Conservation (phyloP, 2,113 vertebrate species). For the Cheirogaleus medius region DNA sequence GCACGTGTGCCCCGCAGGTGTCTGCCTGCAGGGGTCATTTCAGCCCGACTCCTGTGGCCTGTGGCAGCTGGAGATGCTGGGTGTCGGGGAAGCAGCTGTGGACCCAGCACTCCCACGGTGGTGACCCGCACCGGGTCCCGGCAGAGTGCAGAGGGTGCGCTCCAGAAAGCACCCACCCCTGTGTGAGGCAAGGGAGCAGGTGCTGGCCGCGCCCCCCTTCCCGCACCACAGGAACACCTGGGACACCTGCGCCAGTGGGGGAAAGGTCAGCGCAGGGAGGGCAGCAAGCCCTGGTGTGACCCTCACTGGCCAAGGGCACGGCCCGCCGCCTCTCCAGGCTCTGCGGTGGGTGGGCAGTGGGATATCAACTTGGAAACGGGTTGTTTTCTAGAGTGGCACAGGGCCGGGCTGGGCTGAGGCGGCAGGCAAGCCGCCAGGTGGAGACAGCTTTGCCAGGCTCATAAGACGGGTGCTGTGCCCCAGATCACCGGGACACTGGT, state of each 20-base stretch:
- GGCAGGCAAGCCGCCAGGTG: background rate
- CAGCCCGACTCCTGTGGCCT: no score
- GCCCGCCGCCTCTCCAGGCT: background rate
- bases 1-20: rapidly evolving
- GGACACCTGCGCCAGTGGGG: background rate
- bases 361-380: no score
- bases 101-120: background rate
- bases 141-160: background rate
- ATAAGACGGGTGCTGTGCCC: background rate
- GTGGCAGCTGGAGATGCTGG: background rate
- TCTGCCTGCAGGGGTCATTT: background rate
- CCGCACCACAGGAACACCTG: background rate
- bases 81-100: background rate
- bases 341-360: background rate
- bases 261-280: background rate
- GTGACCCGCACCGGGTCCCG: background rate
- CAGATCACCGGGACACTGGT: background rate
- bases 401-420: background rate
- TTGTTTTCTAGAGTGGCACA: background rate
- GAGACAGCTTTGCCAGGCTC: background rate
- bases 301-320: no score
- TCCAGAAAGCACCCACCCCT: background rate
- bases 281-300: background rate
- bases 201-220: no score
- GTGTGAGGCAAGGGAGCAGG: background rate